Evolutionary conservation across 2,113 vertebrate species (phyloP), one percentile per base, ranked within the genome.

Genomic region (Corythoichthys haematopterus): DNA sequence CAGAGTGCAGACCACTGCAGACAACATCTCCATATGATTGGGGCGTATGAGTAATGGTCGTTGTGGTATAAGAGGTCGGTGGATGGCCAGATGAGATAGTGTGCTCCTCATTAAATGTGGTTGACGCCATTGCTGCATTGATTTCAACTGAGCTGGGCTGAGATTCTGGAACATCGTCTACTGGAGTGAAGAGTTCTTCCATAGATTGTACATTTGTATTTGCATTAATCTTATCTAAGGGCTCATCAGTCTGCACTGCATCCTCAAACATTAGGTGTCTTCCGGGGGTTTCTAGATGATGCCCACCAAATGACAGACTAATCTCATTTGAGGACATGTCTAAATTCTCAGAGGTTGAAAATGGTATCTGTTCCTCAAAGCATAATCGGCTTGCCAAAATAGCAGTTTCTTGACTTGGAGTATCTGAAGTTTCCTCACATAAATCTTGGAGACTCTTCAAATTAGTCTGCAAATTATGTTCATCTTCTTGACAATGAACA

Each of bases 351-450:
- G 51, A 35, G 3, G 55, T 78, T 2, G 28, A 3, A 59, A 66
- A 58, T 3, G 60, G 47, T 10, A 62, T 47, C 35, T 79, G 35
- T 45, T 87, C 80, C 43, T 81, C 82, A 79, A 89, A 90, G 53
- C 83, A 68, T 57, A 89, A 88, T 68, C 78, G 64, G 71, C 73
- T 74, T 66, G 68, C 48, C 64, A 40, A 50, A 70, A 47, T 72
- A 45, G 74, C 76, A 11, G 74, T 82, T 8, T 88, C 84, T 69
- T 75, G 69, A 53, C 48, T 59, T 33, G 74, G 66, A 65, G 12
- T 16, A 2, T 48, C 38, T 15, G 72, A 69, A 36, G 58, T 51
- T 48, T 40, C 50, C 47, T 81, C 51, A 45, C 36, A 64, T 59
- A 69, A 74, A 76, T 78, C 64, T 68, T 61, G 50, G n/a, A 45